A percentile compares a stretch with the other conserved stretches of the same genome.
Conservation (phyloP, 2,797 vertebrate species). For the Syngnathus acus region DNA sequence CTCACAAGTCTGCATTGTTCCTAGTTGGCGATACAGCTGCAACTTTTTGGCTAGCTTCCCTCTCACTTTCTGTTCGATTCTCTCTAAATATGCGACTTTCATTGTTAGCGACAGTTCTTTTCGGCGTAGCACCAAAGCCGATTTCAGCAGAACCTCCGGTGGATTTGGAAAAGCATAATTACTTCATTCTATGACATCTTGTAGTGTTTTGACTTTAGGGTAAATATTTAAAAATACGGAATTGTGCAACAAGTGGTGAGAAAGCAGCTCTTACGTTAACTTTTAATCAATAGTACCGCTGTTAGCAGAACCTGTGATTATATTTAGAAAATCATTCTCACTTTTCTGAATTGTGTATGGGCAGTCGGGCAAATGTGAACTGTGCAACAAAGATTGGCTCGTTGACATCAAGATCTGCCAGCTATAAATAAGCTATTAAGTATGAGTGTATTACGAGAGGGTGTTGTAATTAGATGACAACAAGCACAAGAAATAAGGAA, state of each 20-base stretch:
- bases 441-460: background rate
- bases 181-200: background rate
- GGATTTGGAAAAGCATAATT: background rate
- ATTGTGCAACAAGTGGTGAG: background rate
- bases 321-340: background rate
- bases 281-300: background rate
- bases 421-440: background rate
- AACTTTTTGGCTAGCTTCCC: background rate
- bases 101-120: background rate
- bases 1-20: background rate
- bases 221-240: background rate
- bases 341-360: background rate
- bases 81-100: too few relatives aligned
- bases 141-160: background rate
- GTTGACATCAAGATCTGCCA: background rate
- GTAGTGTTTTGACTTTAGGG: background rate
- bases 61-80: background rate
- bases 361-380: background rate
- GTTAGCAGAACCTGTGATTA: background rate
- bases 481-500: constrained; percentile 41
- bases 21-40: background rate
- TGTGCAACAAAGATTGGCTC: background rate
- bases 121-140: background rate
- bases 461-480: constrained; percentile 19
- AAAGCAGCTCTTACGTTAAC: background rate